Base-by-base conservation (phyloP, 2,888 invertebrate genomes). In the Melangyna quadrimaculata region DNA sequence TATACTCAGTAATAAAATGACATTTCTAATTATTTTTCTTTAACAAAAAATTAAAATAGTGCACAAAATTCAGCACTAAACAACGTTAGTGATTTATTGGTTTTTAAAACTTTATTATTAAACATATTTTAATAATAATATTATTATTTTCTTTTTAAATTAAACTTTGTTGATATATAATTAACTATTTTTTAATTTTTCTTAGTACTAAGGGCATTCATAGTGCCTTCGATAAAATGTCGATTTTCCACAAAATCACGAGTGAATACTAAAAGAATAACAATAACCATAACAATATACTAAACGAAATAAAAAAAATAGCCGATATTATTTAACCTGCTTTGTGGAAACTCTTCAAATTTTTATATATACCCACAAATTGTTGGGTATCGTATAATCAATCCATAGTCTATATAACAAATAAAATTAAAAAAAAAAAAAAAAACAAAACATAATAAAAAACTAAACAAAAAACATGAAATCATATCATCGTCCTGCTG, bases 201-300 rank as follows among this genome's bases (percentile, higher is more conserved):
- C 12, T 71, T 77, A 77, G 63, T 71, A 81, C 77, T 81, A 70
- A 71, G 77, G 80, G 81, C 81, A 81, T 81, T 81, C 81, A 51
- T 81, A 81, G 81, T 81, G 81, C 81, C 81, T 81, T 81, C 55
- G 77, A 81, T 71, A 70, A 71, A 77, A 63, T 63, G 70, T 80
- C 69, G 80, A 63, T 37, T 63, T 75, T 80, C 75, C 70, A 70
- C 69, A 63, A 59, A 63, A 53, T 69, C 65, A 27, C 17, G n/a
- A 67, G 48, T 51, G 51, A 51, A 40, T 35, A 61, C 35, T 9
- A 37, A 59, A 65, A 37, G 51, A 7, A 72, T 37, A 19, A 37
- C n/a, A 51, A 37, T 29, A 48, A 22, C 24, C 24, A n/a, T 27
- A 9, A n/a, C 27, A 53, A 53, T 27, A 53, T 51, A 53, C 27